Evolutionary conservation across 2,888 invertebrate species (phyloP), one percentile per base, ranked within the genome.

Genomic region (Chironomus tentans): DNA sequence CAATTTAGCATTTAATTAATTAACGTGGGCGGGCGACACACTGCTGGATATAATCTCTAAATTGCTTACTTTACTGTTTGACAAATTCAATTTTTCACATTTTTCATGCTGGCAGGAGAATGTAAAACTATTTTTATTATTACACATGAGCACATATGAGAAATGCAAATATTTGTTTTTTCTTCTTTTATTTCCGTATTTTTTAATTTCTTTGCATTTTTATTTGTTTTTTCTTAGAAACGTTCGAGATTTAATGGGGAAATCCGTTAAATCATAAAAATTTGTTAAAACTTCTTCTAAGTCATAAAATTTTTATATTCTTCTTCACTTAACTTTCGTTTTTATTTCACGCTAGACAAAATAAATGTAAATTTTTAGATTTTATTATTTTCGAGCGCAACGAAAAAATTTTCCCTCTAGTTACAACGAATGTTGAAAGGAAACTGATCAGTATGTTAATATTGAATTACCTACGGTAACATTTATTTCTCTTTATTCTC

Each of bases 211-310:
- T 38, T 38, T 38, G 38, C 38, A 38, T 38, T 38, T 10, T 38
- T 38, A 38, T 56, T 56, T 56, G 56, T 56, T 18, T 56, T 18
- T 18, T 56, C n/a, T 56, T 1, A 18, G 18, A 56, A 56, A 56
- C 38, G 4, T 38, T 10, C 38, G 38, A 38, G 38, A 38, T 38
- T 38, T 38, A 38, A 38, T 38, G 10, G 38, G 38, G 38, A 38
- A 38, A 38, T 65, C 65, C 65, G 65, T 65, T 65, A 65, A 65
- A 65, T 65, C 65, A 13, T 65, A 65, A 65, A 65, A 21, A 38
- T 38, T 38, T 38, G 38, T 38, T 38, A 10, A 38, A 38, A 38
- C 38, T 38, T 38, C 10, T 65, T 21, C 21, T 65, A 65, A 65
- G 65, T 65, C 65, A 65, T 65, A 65, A 65, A 65, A 38, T 10